Percentiles rank a stretch among this genome's conserved stretches.
Evolutionary conservation across 2,113 vertebrate species (phyloP).

Genomic region (Rutilus rutilus): DNA sequence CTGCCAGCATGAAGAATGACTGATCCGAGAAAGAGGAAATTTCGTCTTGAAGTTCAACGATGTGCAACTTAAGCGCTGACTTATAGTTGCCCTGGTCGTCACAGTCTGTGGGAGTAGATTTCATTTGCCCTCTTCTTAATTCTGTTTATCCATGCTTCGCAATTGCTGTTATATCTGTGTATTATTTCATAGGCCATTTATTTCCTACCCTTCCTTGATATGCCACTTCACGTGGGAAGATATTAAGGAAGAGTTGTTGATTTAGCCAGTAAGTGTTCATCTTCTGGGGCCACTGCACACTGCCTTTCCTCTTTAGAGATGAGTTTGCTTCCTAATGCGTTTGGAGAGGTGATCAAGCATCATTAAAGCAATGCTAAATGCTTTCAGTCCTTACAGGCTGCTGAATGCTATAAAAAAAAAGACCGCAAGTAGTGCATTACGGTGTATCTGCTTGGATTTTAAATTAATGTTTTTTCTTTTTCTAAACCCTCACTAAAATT

Average conservation of each 20-base stretch:
- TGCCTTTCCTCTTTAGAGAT: neutral
- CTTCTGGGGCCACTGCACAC: neutral
- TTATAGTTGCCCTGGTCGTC: neutral
- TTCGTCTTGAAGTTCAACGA: neutral
- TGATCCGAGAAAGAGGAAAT: neutral
- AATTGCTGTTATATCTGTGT: neutral
- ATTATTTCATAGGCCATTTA: constrained; percentile 30
- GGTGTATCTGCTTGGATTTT: neutral
- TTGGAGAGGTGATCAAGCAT: constrained; percentile 30
- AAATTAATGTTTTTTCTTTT: neutral
- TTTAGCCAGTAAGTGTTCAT: neutral
- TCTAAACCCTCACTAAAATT: neutral
- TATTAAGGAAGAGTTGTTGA: constrained; percentile 33
- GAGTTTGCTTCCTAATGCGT: constrained; percentile 12
- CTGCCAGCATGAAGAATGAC: constrained; percentile 15
- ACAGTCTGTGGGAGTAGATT: constrained; percentile 8
- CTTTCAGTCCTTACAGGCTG: neutral
- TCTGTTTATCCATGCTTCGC: constrained; percentile 9
- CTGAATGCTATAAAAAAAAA: neutral
- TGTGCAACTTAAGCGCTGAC: neutral
- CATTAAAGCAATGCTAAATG: constrained; percentile 16
- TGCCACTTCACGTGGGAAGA: constrained; percentile 14
- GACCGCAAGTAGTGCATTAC: neutral
- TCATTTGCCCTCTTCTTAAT: neutral
- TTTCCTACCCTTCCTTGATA: neutral